Base-by-base conservation (phyloP, 2,797 vertebrate species). In the Sternotherus odoratus region DNA sequence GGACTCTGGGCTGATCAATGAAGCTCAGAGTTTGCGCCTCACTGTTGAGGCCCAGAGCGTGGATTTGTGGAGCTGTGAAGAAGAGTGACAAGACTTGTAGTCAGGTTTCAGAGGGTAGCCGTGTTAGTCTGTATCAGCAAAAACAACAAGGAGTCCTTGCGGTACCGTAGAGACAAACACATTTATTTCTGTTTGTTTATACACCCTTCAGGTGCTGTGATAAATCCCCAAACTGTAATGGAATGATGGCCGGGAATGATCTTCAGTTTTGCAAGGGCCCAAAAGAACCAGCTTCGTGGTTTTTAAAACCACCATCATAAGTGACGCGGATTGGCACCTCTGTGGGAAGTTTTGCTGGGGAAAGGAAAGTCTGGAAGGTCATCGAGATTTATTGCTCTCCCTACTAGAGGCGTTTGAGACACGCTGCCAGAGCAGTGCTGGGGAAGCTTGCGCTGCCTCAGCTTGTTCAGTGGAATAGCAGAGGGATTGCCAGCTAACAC, bases 361-460 rank as follows among this genome's bases (percentile, higher is more conserved):
- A 85, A n/a, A 3, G 0, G 30, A 26, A 66, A 54, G 69, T n/a
- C 53, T 92, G 84, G 78, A 75, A 16, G 13, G 89, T 82, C 79
- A 80, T 24, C 53, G 3, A 36, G 81, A 30, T 30, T 8, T 12
- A 30, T 26, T 0, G 0, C 5, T 53, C 63, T 78, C 88, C 53
- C 50, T 78, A 4, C 74, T 1, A 0, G 9, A 1, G 0, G 6
- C 21, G 0, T 23, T 39, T 69, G 36, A 36, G 17, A 0, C 1
- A 6, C 80, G 54, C 0, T 49, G 87, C 78, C 0, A 1, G 54
- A 69, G 78, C 81, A 39, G 1, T 0, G 12, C 79, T 84, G 91
- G 54, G 74, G 50, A 28, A 66, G 57, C 66, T 21, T 69, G 72
- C 4, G 8, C 0, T 46, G 81, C 5, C 72, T 91, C 8, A 87